Evolutionary conservation across 2,888 invertebrate species (phyloP).

Genomic region (Spatulosminthurus flaviceps): DNA sequence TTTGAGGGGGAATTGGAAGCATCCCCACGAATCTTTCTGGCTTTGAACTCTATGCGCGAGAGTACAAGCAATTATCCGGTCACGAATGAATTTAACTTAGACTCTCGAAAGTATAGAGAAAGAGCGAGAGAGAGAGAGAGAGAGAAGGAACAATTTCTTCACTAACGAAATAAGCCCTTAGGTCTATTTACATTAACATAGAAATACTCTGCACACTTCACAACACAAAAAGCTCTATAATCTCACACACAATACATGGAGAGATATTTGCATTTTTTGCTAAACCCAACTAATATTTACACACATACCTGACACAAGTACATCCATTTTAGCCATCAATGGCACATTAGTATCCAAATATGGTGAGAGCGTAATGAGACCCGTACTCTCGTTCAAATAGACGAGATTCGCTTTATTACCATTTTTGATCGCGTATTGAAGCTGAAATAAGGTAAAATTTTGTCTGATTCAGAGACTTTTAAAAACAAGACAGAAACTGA

Average conservation of each 20-base stretch:
- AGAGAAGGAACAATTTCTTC: conserved; percentile 27
- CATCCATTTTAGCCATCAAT: conserved; percentile 90
- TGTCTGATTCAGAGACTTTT: neutral
- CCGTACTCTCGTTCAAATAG: conserved; percentile 82
- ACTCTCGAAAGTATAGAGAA: neutral
- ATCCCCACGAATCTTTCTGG: neutral
- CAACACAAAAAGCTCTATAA: neutral
- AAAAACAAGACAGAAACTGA: neutral
- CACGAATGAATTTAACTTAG: conserved; percentile 26
- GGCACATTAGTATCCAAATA: conserved; percentile 96
- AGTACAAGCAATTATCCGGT: conserved; percentile 34
- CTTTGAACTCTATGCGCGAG: neutral
- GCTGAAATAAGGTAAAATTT: conserved; percentile 66
- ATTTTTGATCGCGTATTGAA: conserved; percentile 83
- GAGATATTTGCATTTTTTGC: conserved; percentile 18
- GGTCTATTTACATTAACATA: conserved; percentile 20
- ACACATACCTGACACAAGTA: conserved; percentile 81
- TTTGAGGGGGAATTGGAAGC: neutral
- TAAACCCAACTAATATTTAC: conserved; percentile 14
- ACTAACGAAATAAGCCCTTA: neutral
- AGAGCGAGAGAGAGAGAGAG: too few relatives aligned
- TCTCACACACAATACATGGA: neutral
- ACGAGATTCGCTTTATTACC: conserved; percentile 94
- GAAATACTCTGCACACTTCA: neutral
- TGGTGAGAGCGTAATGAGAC: conserved; percentile 86